A percentile compares a stretch with the other conserved stretches of the same genome.
Conservation (phyloP, 1,140 invertebrate species). For the Monochamus saltuarius region DNA sequence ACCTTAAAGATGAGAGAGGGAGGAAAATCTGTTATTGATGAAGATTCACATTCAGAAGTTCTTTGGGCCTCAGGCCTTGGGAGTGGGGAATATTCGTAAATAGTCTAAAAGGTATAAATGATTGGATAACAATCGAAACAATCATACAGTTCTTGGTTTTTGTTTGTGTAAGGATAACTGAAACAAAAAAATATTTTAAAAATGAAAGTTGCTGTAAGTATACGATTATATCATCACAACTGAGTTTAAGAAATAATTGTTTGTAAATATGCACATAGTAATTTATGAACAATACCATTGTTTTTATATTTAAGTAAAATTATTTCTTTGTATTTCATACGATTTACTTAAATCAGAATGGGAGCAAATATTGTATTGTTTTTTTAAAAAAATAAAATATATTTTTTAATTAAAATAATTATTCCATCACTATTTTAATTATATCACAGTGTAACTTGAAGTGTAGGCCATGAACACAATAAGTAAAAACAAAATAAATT, state of each 20-base stretch:
- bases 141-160: slow-evolving; percentile 20
- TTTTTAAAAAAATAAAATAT: too few species aligned
- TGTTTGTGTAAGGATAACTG: slow-evolving; percentile 15
- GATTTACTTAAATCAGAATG: too few species aligned
- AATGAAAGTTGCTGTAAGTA: slow-evolving; percentile 29
- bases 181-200: slow-evolving; percentile 7
- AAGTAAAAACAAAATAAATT: too few species aligned
- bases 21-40: slow-evolving; percentile 22
- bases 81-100: slow-evolving; percentile 20
- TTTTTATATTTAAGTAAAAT: too few species aligned
- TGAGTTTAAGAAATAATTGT: background rate
- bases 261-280: too few species aligned
- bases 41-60: slow-evolving; percentile 11
- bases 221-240: slow-evolving; percentile 9
- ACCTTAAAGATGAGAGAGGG: slow-evolving; percentile 15
- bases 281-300: too few species aligned
- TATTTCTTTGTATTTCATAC: too few species aligned
- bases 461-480: too few species aligned
- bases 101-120: slow-evolving; percentile 26
- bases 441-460: too few species aligned
- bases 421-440: too few species aligned
- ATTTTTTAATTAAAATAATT: too few species aligned
- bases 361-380: too few species aligned
- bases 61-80: slow-evolving; percentile 11
- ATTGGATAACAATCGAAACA: slow-evolving; percentile 14